A percentile compares a stretch with the other conserved stretches of the same genome.
Conservation (phyloP, 2,113 vertebrate genomes). For the Podocnemis expansa region DNA sequence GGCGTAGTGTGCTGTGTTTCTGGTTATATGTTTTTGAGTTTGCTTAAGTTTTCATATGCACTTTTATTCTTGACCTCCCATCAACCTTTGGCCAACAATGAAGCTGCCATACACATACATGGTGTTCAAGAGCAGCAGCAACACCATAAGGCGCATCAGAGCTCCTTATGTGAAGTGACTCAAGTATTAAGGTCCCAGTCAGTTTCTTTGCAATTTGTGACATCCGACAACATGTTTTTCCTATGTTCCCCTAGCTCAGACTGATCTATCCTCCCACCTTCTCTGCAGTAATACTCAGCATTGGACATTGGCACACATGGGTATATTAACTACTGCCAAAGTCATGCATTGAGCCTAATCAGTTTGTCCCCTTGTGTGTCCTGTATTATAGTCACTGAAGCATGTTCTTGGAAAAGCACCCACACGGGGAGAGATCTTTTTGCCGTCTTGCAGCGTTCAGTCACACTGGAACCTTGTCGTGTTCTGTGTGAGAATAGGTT, state of each 20-base stretch:
- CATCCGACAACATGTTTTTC: background rate
- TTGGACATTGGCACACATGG: background rate
- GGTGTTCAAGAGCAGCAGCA: background rate
- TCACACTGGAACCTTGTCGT: too few species aligned
- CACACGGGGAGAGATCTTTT: too few species aligned
- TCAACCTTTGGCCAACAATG: background rate
- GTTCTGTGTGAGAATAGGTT: background rate
- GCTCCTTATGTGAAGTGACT: background rate
- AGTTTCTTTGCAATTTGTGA: slow-evolving; percentile 10
- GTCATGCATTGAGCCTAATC: background rate
- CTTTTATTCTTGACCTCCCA: background rate
- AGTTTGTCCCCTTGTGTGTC: too few species aligned
- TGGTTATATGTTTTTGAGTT: background rate
- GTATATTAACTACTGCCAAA: slow-evolving; percentile 7
- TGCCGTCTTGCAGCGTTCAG: too few species aligned
- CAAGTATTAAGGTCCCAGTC: background rate
- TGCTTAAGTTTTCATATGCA: background rate
- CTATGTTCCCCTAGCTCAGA: slow-evolving; percentile 1
- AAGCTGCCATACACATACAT: background rate
- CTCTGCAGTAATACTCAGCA: background rate
- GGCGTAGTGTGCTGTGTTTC: background rate
- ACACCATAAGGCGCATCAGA: background rate
- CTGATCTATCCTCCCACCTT: background rate
- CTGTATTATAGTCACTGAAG: too few species aligned
- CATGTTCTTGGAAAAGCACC: too few species aligned